phyloP scores from a whole-genome alignment of 2,797 vertebrate species.

The Pogonophryne albipinna region DNA sequence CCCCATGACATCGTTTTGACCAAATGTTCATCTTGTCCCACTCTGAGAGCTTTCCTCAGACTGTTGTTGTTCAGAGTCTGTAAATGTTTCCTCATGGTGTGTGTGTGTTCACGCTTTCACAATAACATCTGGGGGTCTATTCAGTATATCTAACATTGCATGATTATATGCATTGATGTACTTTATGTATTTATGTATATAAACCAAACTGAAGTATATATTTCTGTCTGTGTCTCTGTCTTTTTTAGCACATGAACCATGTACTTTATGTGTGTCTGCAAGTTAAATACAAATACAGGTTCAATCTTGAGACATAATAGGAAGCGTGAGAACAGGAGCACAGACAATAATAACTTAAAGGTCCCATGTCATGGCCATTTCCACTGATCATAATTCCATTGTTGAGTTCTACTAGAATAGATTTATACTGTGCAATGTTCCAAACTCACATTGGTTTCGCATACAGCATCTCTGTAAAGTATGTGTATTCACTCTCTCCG shows the following conservation, averaged over 20 bases:
- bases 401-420: too few species aligned
- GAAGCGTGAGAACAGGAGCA: too few species aligned
- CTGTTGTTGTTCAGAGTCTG: conserved; percentile 3
- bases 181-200: background rate
- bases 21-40: conserved; percentile 7
- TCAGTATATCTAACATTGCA: background rate
- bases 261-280: background rate
- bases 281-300: too few species aligned
- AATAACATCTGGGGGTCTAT: background rate
- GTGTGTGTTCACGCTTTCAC: background rate
- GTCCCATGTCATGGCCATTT: too few species aligned
- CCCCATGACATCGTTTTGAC: conserved; percentile 39
- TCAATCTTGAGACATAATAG: too few species aligned
- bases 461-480: too few species aligned
- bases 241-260: too few species aligned
- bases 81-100: background rate
- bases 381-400: too few species aligned
- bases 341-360: too few species aligned
- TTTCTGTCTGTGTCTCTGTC: background rate
- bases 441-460: too few species aligned
- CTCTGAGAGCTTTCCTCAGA: conserved; percentile 8
- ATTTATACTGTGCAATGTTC: too few species aligned
- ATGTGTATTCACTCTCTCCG: too few species aligned
- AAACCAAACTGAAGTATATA: background rate
- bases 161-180: background rate